phyloP scores from a whole-genome alignment of 1,140 invertebrate species.

The Drosophila orena region DNA sequence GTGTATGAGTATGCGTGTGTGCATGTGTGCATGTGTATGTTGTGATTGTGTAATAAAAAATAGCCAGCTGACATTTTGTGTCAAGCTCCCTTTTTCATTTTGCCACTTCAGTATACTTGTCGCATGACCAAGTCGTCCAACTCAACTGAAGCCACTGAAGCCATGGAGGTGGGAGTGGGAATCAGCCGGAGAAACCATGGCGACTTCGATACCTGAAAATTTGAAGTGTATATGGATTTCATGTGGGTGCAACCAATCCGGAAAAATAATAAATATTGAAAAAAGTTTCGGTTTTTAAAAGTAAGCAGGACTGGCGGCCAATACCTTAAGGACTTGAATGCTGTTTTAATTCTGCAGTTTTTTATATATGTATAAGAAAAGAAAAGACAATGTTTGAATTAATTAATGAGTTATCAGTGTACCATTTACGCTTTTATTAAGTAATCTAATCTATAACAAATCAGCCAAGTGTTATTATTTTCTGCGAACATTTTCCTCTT shows the following conservation, averaged over 20 bases:
- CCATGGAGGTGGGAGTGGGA: background rate
- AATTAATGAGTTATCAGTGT: background rate
- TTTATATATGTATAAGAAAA: too few species aligned
- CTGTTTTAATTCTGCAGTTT: too few species aligned
- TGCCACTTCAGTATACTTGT: slow-evolving; percentile 59
- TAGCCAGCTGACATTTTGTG: slow-evolving; percentile 84
- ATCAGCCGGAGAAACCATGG: too few species aligned
- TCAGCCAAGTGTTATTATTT: background rate
- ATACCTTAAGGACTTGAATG: too few species aligned
- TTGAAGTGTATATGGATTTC: slow-evolving; percentile 6
- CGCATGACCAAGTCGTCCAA: slow-evolving; percentile 53
- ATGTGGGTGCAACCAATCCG: background rate
- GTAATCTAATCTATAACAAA: too few species aligned
- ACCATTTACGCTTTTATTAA: too few species aligned
- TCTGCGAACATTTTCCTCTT: too few species aligned
- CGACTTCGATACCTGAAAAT: background rate
- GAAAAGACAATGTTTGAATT: too few species aligned
- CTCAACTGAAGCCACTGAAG: slow-evolving; percentile 1
- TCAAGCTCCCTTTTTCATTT: slow-evolving; percentile 84
- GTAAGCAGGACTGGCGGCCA: too few species aligned
- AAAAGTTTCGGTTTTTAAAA: background rate
- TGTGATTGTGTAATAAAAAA: slow-evolving; percentile 83
- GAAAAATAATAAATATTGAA: background rate
- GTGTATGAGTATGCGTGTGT: slow-evolving; percentile 1
- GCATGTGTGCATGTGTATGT: too few species aligned